Evolutionary conservation across 1,140 invertebrate species (phyloP).

Genomic region (Phortica variegata): DNA sequence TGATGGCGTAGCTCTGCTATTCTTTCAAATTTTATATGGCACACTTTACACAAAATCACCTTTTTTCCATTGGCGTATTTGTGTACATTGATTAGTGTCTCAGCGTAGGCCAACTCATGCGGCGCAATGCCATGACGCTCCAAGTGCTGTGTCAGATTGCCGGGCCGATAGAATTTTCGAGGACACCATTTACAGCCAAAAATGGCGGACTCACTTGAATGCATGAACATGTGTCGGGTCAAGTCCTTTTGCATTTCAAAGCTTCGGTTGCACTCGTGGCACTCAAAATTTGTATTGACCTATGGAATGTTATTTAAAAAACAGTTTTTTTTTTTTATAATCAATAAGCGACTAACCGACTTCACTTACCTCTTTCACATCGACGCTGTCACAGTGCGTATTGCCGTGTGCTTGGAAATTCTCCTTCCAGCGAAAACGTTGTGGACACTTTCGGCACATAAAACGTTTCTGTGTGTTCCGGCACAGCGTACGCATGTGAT

Average conservation of each 20-base stretch:
- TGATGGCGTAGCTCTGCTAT: slow-evolving; percentile 35
- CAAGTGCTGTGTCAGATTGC: slow-evolving; percentile 50
- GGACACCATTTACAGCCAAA: slow-evolving; percentile 60
- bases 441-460: slow-evolving; percentile 41
- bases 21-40: slow-evolving; percentile 33
- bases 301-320: background rate
- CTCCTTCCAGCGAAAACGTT: slow-evolving; percentile 38
- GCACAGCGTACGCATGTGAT: slow-evolving; percentile 34
- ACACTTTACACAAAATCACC: slow-evolving; percentile 38
- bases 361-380: no score
- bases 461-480: slow-evolving; percentile 40
- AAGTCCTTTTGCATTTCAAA: slow-evolving; percentile 60
- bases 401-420: slow-evolving; percentile 30
- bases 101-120: slow-evolving; percentile 35
- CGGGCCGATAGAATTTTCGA: slow-evolving; percentile 59
- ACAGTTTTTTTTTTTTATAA: background rate
- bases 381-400: slow-evolving; percentile 39
- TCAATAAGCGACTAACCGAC: slow-evolving; percentile 24
- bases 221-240: slow-evolving; percentile 57
- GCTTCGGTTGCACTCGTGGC: slow-evolving; percentile 58
- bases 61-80: slow-evolving; percentile 35
- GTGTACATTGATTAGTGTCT: slow-evolving; percentile 34
- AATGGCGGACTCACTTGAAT: slow-evolving; percentile 57
- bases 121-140: slow-evolving; percentile 37
- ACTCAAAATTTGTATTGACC: slow-evolving; percentile 49